A percentile compares a stretch with the other conserved stretches of the same genome.
These are phyloP conservation scores for Eunapius fragilis DNA, from an alignment of 37 sponge, comb jelly and placozoan species.

Conservation along the genomic window DNA sequence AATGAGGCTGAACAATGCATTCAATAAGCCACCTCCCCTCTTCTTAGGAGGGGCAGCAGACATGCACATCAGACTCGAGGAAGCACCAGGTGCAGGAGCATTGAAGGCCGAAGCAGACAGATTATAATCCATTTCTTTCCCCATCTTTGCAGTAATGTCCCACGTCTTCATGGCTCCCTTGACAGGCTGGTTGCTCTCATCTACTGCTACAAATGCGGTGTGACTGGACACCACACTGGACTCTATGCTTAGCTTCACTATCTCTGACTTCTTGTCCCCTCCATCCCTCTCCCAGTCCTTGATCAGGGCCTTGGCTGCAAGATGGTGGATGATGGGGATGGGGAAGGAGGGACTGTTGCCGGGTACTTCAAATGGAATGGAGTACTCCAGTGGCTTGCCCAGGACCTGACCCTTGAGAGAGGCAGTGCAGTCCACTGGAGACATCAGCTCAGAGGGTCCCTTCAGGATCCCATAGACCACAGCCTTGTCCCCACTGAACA, in stretches of 20 bases:
- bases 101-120: too few species aligned
- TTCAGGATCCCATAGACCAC: constrained; percentile 66
- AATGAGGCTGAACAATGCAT: too few species aligned
- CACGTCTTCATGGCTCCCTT: constrained; percentile 61
- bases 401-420: constrained; percentile 48
- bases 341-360: neutral
- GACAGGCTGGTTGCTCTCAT: constrained; percentile 62
- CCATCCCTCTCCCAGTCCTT: constrained; percentile 31
- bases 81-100: too few species aligned
- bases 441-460: neutral
- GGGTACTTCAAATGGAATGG: constrained; percentile 25
- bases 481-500: constrained; percentile 70
- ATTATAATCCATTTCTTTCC: neutral
- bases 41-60: too few species aligned
- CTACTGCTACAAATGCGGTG: constrained; percentile 78
- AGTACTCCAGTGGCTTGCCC: constrained; percentile 34
- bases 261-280: constrained; percentile 31
- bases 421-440: constrained; percentile 28
- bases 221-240: constrained; percentile 60
- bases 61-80: too few species aligned
- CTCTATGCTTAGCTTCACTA: constrained; percentile 64
- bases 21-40: too few species aligned
- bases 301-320: constrained; percentile 75
- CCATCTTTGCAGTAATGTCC: constrained; percentile 34
- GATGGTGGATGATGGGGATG: constrained; percentile 68